These are phyloP conservation scores for Rhopalosiphum padi DNA, from an alignment of 1,140 invertebrate genomes.

Conservation along the genomic window DNA sequence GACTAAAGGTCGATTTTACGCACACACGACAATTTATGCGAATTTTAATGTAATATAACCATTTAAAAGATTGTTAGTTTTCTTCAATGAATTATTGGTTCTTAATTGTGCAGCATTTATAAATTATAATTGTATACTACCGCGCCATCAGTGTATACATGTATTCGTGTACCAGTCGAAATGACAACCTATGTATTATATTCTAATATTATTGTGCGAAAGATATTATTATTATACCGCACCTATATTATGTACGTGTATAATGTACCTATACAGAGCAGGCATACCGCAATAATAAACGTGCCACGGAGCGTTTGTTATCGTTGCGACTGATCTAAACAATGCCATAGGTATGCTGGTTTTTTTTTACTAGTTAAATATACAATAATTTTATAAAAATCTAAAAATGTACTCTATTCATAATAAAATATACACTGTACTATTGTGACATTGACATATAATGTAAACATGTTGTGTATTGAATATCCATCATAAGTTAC, in stretches of 20 bases:
- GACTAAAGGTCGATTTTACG: neutral
- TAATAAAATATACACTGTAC: neutral
- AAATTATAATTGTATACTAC: neutral
- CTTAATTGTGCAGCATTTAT: neutral
- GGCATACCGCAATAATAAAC: neutral
- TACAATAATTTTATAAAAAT: neutral
- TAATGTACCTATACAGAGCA: neutral
- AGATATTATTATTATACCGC: neutral
- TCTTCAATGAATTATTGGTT: neutral
- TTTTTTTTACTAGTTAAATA: neutral
- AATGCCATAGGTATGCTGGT: neutral
- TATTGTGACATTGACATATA: neutral
- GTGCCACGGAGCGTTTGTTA: neutral
- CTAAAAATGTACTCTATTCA: neutral
- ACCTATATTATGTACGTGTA: neutral
- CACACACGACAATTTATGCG: neutral
- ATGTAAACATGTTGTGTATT: neutral
- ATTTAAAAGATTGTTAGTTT: neutral
- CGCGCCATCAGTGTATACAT: neutral
- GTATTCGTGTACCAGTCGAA: neutral
- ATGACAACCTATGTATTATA: neutral
- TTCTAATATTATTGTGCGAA: neutral
- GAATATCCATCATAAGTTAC: neutral
- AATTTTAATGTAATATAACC: neutral
- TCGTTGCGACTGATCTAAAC: neutral